Percentiles rank a stretch among this genome's conserved stretches.
Conservation (phyloP, 2,797 vertebrate genomes). For the Anniella stebbinsi region DNA sequence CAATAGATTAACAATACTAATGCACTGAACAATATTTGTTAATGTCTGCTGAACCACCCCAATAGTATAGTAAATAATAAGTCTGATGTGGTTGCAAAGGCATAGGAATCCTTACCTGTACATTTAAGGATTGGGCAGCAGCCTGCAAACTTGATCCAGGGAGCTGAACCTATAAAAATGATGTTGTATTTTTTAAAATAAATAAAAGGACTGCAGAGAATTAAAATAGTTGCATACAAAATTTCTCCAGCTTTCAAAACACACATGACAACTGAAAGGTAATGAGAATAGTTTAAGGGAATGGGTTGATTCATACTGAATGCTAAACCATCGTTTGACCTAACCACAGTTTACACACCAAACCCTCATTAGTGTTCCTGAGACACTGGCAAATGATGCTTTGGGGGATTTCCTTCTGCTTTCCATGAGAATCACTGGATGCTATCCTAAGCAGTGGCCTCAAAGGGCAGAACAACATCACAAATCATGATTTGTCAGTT, state of each 20-base stretch:
- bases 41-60: constrained; percentile 16
- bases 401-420: background rate
- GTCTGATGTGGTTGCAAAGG: background rate
- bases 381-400: background rate
- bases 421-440: background rate
- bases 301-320: background rate
- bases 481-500: background rate
- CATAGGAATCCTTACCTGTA: constrained; percentile 79
- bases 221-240: constrained; percentile 44
- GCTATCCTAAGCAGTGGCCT: background rate
- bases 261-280: background rate
- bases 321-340: background rate
- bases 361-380: background rate
- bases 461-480: background rate
- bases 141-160: constrained; percentile 87
- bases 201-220: constrained; percentile 68
- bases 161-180: constrained; percentile 81
- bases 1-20: background rate
- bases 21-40: constrained; percentile 27
- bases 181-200: constrained; percentile 45
- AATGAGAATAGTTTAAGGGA: background rate
- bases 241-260: background rate
- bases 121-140: constrained; percentile 86
- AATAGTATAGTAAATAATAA: constrained; percentile 4
- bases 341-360: background rate